Base-by-base conservation (phyloP, 2,888 invertebrate genomes). In the Tachystola acroxantha region DNA sequence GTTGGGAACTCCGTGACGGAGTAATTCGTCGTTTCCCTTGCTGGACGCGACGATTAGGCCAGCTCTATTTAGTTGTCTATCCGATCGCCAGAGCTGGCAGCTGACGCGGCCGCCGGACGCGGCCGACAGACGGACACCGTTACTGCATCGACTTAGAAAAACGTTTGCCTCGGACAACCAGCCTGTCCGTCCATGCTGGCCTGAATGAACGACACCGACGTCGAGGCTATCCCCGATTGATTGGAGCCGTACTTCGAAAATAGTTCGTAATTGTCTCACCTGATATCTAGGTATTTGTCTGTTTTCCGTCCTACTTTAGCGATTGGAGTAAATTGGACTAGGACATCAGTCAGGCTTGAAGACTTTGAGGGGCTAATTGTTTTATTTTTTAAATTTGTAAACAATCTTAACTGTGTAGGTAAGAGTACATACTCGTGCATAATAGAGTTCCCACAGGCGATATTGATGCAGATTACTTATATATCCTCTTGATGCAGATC, bases 11-110 rank as follows among this genome's bases (percentile, higher is more conserved):
- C 62, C 64, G 79, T 82, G 84, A 85, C 81, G 68, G 57, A 66
- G 81, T 86, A 86, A 85, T 85, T 80, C 82, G 75, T 74, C 71
- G 81, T 86, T 86, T 85, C 85, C 85, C 80, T 78, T 70, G 53
- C 71, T 70, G 64, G 75, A 72, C 70, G 77, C 81, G 84, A 84
- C 85, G 84, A 85, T 86, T 86, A 85, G 74, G 66, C 68, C 57
- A 68, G 70, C 76, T 78, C 85, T 80, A 86, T 86, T 86, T 86
- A 84, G 72, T 84, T 85, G 85, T 86, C 85, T 71, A 71, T 81
- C 80, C 59, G 60, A 57, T 60, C 53, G 58, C 64, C 60, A 55
- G 71, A 78, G 69, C 72, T 79, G 85, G 80, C 85, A 85, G 81
- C 84, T 82, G 84, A 79, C 82, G 66, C 22, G 7, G 22, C 22